Conservation (phyloP, 2,888 invertebrate genomes). For the Drosophila paranaensis region DNA sequence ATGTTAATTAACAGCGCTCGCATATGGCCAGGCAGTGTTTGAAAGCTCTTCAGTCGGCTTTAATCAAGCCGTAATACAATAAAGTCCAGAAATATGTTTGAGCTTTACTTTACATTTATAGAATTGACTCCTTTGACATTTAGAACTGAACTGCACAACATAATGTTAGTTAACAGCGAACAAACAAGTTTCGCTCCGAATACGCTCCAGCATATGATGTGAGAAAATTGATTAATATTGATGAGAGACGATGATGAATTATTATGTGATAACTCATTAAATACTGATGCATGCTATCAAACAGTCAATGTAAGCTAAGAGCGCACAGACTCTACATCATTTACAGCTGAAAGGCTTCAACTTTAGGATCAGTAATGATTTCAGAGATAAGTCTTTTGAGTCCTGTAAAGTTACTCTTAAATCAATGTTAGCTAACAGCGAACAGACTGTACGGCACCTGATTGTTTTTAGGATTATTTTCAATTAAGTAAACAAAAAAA, state of each 20-base stretch:
- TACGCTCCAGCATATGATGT: neutral
- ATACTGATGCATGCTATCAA: neutral
- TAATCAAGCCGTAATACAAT: neutral
- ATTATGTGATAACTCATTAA: neutral
- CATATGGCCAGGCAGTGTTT: neutral
- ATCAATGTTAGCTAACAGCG: conserved; percentile 1
- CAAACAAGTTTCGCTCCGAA: neutral
- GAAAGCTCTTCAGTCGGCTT: neutral
- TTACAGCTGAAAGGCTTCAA: too few relatives aligned
- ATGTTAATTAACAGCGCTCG: conserved; percentile 22
- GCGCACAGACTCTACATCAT: neutral
- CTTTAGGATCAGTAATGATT: neutral
- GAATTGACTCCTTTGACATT: neutral
- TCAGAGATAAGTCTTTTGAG: too few relatives aligned
- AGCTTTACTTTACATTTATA: neutral
- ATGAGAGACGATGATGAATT: neutral
- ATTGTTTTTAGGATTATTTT: neutral
- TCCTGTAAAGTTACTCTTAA: neutral
- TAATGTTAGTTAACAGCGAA: neutral
- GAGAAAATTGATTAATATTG: neutral
- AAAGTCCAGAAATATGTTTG: neutral
- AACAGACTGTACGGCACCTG: neutral
- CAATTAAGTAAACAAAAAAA: neutral
- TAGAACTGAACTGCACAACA: neutral
- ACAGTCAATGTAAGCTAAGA: neutral